Percentiles rank a stretch among this genome's conserved stretches.
phyloP scores from a whole-genome alignment of 2,888 invertebrate species.

The Mythimna lalbum region DNA sequence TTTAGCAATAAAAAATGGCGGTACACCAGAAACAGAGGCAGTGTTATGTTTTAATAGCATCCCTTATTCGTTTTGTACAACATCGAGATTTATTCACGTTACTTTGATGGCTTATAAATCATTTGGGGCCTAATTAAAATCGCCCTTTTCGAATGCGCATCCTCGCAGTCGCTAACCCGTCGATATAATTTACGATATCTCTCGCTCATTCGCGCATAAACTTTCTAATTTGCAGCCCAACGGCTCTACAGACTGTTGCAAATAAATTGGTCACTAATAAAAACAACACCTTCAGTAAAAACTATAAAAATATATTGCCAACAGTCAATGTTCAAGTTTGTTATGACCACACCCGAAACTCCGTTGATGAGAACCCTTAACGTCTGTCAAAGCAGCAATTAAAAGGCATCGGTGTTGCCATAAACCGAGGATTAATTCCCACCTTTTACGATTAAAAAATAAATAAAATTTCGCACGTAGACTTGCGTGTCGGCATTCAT shows the following conservation, averaged over 20 bases:
- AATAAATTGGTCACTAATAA: conserved; percentile 84
- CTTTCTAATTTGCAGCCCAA: conserved; percentile 87
- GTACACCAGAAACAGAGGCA: conserved; percentile 55
- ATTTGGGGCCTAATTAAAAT: conserved; percentile 86
- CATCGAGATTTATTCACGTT: conserved; percentile 77
- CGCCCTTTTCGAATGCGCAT: conserved; percentile 77
- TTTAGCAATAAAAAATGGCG: conserved; percentile 54
- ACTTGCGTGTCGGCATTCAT: conserved; percentile 75
- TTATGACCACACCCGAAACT: conserved; percentile 86
- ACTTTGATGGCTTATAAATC: conserved; percentile 86
- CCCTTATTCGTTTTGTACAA: conserved; percentile 64
- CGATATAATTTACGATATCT: conserved; percentile 88
- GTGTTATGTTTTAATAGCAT: conserved; percentile 50
- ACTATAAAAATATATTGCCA: conserved; percentile 87
- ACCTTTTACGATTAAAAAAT: conserved; percentile 76
- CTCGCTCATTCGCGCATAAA: conserved; percentile 83
- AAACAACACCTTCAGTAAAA: conserved; percentile 83
- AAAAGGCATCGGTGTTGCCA: conserved; percentile 85
- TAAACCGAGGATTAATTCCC: conserved; percentile 84
- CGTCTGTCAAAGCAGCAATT: conserved; percentile 90
- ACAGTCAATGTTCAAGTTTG: conserved; percentile 83
- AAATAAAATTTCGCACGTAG: conserved; percentile 74
- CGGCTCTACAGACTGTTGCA: conserved; percentile 76
- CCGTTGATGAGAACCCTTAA: conserved; percentile 81
- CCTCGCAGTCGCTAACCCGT: conserved; percentile 79